A percentile compares a stretch with the other conserved stretches of the same genome.
Conservation (phyloP, 2,113 vertebrate species). For the Clarias batrachus region DNA sequence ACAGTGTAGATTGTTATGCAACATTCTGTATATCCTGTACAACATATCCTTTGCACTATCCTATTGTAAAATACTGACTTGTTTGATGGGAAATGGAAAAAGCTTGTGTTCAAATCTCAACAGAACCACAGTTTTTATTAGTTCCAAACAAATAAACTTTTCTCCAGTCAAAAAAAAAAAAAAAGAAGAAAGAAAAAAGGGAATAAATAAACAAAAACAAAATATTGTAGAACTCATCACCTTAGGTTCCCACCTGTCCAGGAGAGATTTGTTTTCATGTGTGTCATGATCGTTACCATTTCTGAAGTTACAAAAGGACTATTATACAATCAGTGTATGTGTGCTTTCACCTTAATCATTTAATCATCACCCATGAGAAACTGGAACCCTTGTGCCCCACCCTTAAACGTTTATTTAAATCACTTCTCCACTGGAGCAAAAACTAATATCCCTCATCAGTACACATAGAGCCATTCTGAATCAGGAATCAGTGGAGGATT, state of each 20-base stretch:
- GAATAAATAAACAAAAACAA: conserved; percentile 39
- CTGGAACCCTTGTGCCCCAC: conserved; percentile 58
- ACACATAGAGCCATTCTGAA: conserved; percentile 69
- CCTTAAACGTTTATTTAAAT: conserved; percentile 59
- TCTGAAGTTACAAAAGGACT: conserved; percentile 70
- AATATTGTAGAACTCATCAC: conserved; percentile 62
- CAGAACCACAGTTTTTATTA: conserved; percentile 81
- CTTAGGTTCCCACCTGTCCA: conserved; percentile 67
- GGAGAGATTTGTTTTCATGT: conserved; percentile 70
- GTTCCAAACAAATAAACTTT: conserved; percentile 81
- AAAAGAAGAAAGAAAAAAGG: background rate
- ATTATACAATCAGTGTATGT: conserved; percentile 83
- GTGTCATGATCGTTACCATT: conserved; percentile 70
- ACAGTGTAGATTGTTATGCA: background rate
- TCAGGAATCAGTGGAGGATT: conserved; percentile 68
- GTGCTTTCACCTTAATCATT: conserved; percentile 73
- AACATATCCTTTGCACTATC: conserved; percentile 6
- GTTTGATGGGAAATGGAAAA: conserved; percentile 33
- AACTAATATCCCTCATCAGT: conserved; percentile 61
- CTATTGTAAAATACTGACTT: conserved; percentile 53
- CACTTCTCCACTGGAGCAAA: conserved; percentile 65
- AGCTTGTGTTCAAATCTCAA: conserved; percentile 67
- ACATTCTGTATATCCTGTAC: background rate
- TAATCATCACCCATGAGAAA: conserved; percentile 70
- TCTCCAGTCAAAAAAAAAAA: conserved; percentile 70